phyloP scores from a whole-genome alignment of 2,888 invertebrate genomes.

The Scaptomyza polygonia region DNA sequence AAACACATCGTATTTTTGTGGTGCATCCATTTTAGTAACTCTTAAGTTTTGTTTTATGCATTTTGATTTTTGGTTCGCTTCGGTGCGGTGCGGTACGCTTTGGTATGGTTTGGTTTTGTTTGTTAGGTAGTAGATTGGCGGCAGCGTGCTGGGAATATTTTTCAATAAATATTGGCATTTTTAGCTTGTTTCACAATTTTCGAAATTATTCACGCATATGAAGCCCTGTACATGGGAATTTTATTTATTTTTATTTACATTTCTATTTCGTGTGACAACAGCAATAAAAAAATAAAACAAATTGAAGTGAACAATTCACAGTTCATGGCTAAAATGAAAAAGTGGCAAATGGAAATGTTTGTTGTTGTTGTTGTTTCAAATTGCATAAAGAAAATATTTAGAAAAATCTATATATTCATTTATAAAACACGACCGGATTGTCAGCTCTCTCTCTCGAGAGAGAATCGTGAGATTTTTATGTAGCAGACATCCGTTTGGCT shows the following conservation, averaged over 20 bases:
- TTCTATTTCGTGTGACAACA: conserved; percentile 53
- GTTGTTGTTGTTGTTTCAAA: no score
- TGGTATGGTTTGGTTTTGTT: conserved; percentile 7
- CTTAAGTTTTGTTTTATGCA: conserved; percentile 32
- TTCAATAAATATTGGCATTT: conserved; percentile 74
- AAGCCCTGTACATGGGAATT: conserved; percentile 52
- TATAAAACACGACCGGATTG: conserved; percentile 17
- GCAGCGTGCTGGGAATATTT: conserved; percentile 54
- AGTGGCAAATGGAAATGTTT: conserved; percentile 42
- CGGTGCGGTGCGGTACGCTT: conserved; percentile 1
- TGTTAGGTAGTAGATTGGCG: conserved; percentile 16
- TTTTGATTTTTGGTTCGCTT: conserved; percentile 10
- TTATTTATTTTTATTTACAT: conserved; percentile 60
- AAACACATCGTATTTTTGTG: conserved; percentile 27
- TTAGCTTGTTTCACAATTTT: conserved; percentile 66
- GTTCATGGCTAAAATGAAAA: conserved; percentile 11
- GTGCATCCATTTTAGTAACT: conserved; percentile 9
- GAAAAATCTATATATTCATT: conserved; percentile 22
- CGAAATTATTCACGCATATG: conserved; percentile 72
- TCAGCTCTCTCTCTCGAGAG: conserved; percentile 6
- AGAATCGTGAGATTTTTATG: conserved; percentile 13
- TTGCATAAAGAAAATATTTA: conserved; percentile 35
- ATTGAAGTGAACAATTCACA: conserved; percentile 9
- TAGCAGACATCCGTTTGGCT: conserved; percentile 15
- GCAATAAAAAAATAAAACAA: conserved; percentile 11